A percentile compares a stretch with the other conserved stretches of the same genome.
Conservation (phyloP, 1,140 invertebrate species). For the Tigriopus japonicus region DNA sequence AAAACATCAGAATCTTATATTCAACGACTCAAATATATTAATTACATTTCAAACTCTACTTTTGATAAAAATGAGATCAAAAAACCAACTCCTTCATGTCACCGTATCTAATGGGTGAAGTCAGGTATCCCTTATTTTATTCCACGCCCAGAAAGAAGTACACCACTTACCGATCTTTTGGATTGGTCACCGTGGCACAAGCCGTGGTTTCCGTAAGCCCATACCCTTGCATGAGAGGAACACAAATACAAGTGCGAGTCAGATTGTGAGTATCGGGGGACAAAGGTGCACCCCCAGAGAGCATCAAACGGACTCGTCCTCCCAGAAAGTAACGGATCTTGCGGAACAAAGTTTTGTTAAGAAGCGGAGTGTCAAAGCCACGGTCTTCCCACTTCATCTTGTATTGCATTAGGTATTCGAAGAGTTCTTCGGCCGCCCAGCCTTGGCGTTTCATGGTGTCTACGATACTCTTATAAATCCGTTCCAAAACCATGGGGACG, state of each 20-base stretch:
- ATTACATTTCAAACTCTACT: too few relatives aligned
- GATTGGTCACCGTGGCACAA: constrained; percentile 69
- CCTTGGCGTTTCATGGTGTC: constrained; percentile 67
- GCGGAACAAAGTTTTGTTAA: constrained; percentile 33
- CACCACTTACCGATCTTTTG: constrained; percentile 29
- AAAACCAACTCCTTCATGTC: neutral
- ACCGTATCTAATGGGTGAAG: neutral
- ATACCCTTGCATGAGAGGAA: constrained; percentile 80
- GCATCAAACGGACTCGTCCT: constrained; percentile 61
- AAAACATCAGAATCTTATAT: too few relatives aligned
- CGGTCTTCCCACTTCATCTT: constrained; percentile 43
- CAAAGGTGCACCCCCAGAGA: constrained; percentile 82
- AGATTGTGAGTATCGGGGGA: constrained; percentile 89
- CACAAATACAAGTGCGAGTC: constrained; percentile 77
- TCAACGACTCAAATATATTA: too few relatives aligned
- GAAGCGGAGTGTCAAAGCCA: constrained; percentile 39
- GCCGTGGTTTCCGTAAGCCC: constrained; percentile 92
- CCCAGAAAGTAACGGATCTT: constrained; percentile 57
- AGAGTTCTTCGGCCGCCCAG: constrained; percentile 52
- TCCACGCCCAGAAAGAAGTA: too few relatives aligned
- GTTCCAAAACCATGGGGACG: constrained; percentile 61
- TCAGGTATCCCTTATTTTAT: too few relatives aligned
- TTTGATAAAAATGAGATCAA: too few relatives aligned
- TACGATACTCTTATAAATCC: constrained; percentile 85
- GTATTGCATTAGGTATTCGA: constrained; percentile 79